A percentile compares a stretch with the other conserved stretches of the same genome.
These are phyloP conservation scores for Clostera curtula DNA, from an alignment of 2,888 invertebrate genomes.

Conservation along the genomic window DNA sequence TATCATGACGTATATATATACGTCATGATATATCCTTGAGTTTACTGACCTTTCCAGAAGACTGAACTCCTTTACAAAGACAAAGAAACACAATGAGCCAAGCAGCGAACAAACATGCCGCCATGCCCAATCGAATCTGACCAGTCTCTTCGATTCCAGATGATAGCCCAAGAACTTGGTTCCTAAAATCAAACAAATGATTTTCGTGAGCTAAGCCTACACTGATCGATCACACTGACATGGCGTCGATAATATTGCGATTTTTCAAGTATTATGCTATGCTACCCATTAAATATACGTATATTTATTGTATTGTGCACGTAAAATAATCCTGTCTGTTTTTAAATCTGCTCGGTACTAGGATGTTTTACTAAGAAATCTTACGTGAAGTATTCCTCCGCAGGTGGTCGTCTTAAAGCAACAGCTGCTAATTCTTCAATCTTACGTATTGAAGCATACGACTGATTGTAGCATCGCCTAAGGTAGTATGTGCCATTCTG, in stretches of 20 bases:
- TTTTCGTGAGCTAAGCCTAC: no score
- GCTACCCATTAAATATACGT: no score
- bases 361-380: constrained; percentile 18
- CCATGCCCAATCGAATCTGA: constrained; percentile 79
- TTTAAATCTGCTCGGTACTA: no score
- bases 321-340: no score
- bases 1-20: background rate
- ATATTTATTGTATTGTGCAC: no score
- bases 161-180: constrained; percentile 80
- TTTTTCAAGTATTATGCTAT: no score
- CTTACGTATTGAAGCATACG: constrained; percentile 68
- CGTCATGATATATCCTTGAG: background rate
- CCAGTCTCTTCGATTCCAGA: constrained; percentile 83
- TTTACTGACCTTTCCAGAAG: constrained; percentile 79
- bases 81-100: constrained; percentile 88
- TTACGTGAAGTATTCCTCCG: constrained; percentile 84
- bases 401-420: constrained; percentile 77
- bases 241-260: no score
- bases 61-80: constrained; percentile 86
- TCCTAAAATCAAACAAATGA: constrained; percentile 46
- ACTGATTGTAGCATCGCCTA: constrained; percentile 76
- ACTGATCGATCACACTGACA: no score
- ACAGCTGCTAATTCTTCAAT: constrained; percentile 71
- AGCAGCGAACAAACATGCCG: constrained; percentile 82
- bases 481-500: constrained; percentile 79